These are phyloP conservation scores for Scaptodrosophila latifasciaeformis DNA, from an alignment of 2,888 invertebrate species.

Conservation along the genomic window DNA sequence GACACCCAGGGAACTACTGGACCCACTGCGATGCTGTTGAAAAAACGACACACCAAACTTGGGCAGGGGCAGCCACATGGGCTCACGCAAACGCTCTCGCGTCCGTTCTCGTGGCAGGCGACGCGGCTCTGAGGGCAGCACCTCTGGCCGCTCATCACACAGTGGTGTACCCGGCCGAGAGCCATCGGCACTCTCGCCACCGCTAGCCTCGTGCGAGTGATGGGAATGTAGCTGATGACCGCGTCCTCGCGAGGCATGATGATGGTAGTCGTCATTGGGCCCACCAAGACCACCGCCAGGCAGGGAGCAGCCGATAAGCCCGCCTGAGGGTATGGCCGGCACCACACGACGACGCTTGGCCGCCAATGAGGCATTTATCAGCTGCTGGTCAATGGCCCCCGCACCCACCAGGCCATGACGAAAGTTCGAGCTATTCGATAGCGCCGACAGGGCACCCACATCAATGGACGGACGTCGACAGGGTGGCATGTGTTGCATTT, in stretches of 20 bases:
- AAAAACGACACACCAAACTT: slow-evolving; percentile 87
- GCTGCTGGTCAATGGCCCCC: slow-evolving; percentile 55
- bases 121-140: slow-evolving; percentile 84
- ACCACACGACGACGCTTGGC: slow-evolving; percentile 78
- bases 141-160: slow-evolving; percentile 87
- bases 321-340: slow-evolving; percentile 19
- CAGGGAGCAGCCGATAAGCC: slow-evolving; percentile 21
- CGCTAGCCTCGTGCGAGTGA: slow-evolving; percentile 77
- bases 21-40: slow-evolving; percentile 72
- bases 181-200: slow-evolving; percentile 80
- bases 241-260: slow-evolving; percentile 75
- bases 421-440: slow-evolving; percentile 46
- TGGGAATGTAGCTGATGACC: slow-evolving; percentile 77
- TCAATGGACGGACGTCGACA: slow-evolving; percentile 77
- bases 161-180: slow-evolving; percentile 90
- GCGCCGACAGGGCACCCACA: slow-evolving; percentile 67
- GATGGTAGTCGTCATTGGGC: slow-evolving; percentile 72
- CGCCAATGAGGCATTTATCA: slow-evolving; percentile 67
- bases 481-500: slow-evolving; percentile 66
- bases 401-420: slow-evolving; percentile 65
- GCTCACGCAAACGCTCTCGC: slow-evolving; percentile 78
- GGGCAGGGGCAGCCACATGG: slow-evolving; percentile 89
- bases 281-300: slow-evolving; percentile 23
- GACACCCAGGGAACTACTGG: slow-evolving; percentile 18
- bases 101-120: slow-evolving; percentile 78